These are phyloP conservation scores for Cynoglossus semilaevis DNA, from an alignment of 2,113 vertebrate genomes.

Conservation along the genomic window DNA sequence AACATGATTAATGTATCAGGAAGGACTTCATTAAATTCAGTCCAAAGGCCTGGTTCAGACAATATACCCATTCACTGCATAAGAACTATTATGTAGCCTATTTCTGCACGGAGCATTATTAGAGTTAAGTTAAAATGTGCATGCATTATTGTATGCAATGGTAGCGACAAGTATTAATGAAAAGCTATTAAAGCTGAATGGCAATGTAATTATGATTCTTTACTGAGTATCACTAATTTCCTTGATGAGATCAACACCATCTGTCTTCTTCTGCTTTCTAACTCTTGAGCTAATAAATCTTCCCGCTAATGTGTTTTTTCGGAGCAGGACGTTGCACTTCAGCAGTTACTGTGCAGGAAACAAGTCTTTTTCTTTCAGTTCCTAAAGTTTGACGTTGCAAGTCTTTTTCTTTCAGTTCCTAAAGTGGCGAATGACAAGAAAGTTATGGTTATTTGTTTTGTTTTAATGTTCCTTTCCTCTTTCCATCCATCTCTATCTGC, in stretches of 20 bases:
- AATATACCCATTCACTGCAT: neutral
- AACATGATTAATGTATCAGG: neutral
- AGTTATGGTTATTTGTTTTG: neutral
- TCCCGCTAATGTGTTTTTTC: slow-evolving; percentile 4
- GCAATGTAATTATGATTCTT: slow-evolving; percentile 4
- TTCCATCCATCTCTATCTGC: neutral
- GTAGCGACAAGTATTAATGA: neutral
- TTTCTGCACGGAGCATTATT: too few species aligned
- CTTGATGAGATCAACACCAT: neutral
- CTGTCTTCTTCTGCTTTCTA: neutral
- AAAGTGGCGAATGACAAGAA: slow-evolving; percentile 4
- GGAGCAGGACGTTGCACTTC: slow-evolving; percentile 3
- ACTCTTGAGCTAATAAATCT: neutral
- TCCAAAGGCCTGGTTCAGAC: too few species aligned
- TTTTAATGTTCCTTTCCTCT: slow-evolving; percentile 6
- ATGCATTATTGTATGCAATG: neutral
- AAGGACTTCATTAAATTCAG: neutral
- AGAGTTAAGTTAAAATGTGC: neutral
- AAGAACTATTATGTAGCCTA: neutral
- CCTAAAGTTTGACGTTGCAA: neutral
- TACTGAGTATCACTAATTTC: slow-evolving; percentile 1
- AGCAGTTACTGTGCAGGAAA: neutral
- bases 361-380: too few species aligned
- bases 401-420: too few species aligned
- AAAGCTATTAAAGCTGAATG: slow-evolving; percentile 3